Percentiles rank a stretch among this genome's conserved stretches.
phyloP scores from a whole-genome alignment of 2,797 vertebrate genomes.

The Acipenser transmontanus region DNA sequence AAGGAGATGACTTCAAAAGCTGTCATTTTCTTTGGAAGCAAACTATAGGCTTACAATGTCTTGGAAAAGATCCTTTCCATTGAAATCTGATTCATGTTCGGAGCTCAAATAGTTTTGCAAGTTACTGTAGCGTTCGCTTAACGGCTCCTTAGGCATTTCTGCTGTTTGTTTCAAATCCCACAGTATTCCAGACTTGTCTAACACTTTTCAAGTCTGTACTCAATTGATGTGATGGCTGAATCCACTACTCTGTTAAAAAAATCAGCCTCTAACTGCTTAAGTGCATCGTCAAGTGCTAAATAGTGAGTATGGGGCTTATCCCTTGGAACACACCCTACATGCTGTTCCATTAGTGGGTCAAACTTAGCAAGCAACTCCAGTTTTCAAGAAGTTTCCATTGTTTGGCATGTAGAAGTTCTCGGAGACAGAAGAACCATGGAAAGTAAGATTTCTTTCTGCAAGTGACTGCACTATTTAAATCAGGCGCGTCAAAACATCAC shows the following conservation, averaged over 20 bases:
- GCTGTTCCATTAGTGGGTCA: slow-evolving; percentile 16
- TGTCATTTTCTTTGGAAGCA: slow-evolving; percentile 17
- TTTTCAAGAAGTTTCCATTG: slow-evolving; percentile 20
- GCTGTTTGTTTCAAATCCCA: slow-evolving; percentile 11
- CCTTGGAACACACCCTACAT: slow-evolving; percentile 18
- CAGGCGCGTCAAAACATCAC: not conserved
- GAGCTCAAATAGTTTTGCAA: slow-evolving; percentile 13
- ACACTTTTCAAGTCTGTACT: slow-evolving; percentile 20
- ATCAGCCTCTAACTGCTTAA: slow-evolving; percentile 15
- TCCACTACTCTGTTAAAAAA: slow-evolving; percentile 19
- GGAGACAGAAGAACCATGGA: not conserved
- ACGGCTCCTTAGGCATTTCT: slow-evolving; percentile 17
- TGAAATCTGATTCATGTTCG: slow-evolving; percentile 13
- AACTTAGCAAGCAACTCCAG: slow-evolving; percentile 14
- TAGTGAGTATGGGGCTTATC: slow-evolving; percentile 13
- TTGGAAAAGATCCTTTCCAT: slow-evolving; percentile 6
- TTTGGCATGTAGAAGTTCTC: slow-evolving; percentile 8
- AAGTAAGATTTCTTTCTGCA: slow-evolving; percentile 11
- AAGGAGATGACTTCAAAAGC: slow-evolving; percentile 18
- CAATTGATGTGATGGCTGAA: slow-evolving; percentile 16
- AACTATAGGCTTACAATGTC: slow-evolving; percentile 10
- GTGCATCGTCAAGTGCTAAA: slow-evolving; percentile 10
- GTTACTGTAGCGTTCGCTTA: slow-evolving; percentile 15
- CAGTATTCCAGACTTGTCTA: slow-evolving; percentile 18
- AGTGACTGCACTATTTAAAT: not conserved